These are phyloP conservation scores for Alca torda DNA, from an alignment of 2,797 vertebrate genomes.

Conservation along the genomic window DNA sequence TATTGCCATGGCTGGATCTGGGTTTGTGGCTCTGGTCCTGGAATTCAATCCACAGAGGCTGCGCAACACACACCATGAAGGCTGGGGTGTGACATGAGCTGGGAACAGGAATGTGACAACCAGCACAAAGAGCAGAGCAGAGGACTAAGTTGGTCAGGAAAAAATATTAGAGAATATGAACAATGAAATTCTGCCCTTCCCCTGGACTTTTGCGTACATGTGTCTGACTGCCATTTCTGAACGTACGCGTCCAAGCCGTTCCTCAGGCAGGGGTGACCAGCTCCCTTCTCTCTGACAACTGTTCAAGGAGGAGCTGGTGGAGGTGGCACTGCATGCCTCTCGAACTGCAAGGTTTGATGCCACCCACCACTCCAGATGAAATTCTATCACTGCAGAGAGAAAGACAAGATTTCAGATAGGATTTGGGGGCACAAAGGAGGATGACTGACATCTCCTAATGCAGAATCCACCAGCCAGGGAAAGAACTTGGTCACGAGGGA, in stretches of 20 bases:
- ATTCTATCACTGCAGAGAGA: background rate
- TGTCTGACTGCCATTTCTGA: background rate
- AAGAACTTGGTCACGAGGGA: background rate
- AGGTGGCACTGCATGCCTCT: background rate
- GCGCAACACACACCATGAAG: background rate
- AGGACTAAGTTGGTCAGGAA: background rate
- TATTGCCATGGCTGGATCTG: background rate
- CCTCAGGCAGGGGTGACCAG: background rate
- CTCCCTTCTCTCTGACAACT: fast-evolving
- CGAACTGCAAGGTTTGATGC: background rate
- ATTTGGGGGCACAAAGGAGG: background rate
- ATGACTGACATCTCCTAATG: background rate
- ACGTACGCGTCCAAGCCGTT: fast-evolving
- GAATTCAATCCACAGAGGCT: background rate
- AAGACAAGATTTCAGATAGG: background rate
- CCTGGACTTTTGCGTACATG: background rate
- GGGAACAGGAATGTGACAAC: background rate
- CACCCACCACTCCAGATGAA: background rate
- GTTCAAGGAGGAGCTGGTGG: background rate
- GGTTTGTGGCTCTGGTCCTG: background rate
- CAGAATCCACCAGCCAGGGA: background rate
- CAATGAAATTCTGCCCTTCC: background rate
- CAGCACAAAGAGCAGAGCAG: background rate
- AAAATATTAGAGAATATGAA: background rate
- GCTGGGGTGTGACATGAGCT: background rate